A percentile compares a stretch with the other conserved stretches of the same genome.
Conservation (phyloP, 1,140 invertebrate species). For the Drosophila ananassae region DNA sequence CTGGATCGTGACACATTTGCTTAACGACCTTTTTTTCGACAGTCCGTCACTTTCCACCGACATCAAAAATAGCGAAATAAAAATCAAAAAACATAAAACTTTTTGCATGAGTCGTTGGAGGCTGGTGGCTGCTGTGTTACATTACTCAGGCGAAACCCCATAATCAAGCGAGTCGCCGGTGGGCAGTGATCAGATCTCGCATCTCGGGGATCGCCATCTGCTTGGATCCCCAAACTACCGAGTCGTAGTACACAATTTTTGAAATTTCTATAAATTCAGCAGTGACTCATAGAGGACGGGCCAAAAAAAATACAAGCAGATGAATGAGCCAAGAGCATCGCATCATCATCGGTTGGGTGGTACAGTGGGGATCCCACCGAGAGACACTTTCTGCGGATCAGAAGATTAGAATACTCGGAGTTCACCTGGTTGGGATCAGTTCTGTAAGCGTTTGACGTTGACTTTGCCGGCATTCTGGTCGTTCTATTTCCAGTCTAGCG, state of each 20-base stretch:
- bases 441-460: constrained; percentile 22
- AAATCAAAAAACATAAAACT: constrained; percentile 36
- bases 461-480: constrained; percentile 44
- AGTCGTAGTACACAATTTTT: constrained; percentile 36
- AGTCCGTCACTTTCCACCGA: constrained; percentile 62
- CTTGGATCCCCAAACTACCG: constrained; percentile 52
- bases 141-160: constrained; percentile 56
- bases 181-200: constrained; percentile 2
- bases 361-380: constrained; percentile 30
- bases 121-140: constrained; percentile 33
- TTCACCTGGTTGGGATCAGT: constrained; percentile 1
- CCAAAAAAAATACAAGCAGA: constrained; percentile 51
- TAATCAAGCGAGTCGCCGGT: constrained; percentile 52
- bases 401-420: constrained; percentile 19
- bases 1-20: constrained; percentile 53
- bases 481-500: constrained; percentile 71
- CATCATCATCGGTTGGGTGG: constrained; percentile 6
- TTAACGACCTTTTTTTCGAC: constrained; percentile 25
- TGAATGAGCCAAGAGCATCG: constrained; percentile 46
- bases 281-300: constrained; percentile 57
- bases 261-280: constrained; percentile 76
- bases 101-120: constrained; percentile 32
- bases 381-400: constrained; percentile 13
- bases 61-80: constrained; percentile 63
- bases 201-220: constrained; percentile 55